Evolutionary conservation across 2,888 invertebrate species (phyloP).

Genomic region (Cheilosia impressa): DNA sequence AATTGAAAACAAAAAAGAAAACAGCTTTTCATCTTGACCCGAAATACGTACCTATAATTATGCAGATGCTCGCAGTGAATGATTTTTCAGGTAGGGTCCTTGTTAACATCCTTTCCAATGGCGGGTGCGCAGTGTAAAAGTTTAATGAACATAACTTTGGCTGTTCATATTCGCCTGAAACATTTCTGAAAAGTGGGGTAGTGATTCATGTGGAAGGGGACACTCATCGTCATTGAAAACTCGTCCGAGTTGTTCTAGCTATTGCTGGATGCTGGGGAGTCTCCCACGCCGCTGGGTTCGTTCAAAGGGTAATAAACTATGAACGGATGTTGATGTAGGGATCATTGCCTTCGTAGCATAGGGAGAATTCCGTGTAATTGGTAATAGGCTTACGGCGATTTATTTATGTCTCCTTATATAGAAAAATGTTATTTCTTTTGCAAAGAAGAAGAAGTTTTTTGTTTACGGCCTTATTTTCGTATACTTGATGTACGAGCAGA

Average conservation of each 20-base stretch:
- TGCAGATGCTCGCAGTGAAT: slow-evolving; percentile 1
- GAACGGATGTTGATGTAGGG: background rate
- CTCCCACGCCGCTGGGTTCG: background rate
- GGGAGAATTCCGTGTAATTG: background rate
- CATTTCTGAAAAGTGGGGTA: background rate
- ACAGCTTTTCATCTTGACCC: slow-evolving; percentile 9
- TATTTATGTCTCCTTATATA: background rate
- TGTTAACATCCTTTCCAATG: background rate
- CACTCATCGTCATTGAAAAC: background rate
- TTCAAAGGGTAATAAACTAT: slow-evolving; percentile 4
- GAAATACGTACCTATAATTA: background rate
- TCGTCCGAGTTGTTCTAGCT: background rate
- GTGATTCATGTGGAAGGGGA: background rate
- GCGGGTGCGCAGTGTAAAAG: background rate
- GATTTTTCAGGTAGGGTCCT: background rate
- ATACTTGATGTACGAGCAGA: no score
- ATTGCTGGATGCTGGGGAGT: background rate
- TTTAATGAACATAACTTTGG: background rate
- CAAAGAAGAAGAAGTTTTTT: no score
- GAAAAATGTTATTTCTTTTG: background rate
- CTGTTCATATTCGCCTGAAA: background rate
- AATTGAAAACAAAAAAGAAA: background rate
- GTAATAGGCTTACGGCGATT: background rate
- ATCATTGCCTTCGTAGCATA: background rate
- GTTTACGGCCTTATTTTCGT: no score